Base-by-base conservation (phyloP, 2,888 invertebrate species). In the Heliconius erato region DNA sequence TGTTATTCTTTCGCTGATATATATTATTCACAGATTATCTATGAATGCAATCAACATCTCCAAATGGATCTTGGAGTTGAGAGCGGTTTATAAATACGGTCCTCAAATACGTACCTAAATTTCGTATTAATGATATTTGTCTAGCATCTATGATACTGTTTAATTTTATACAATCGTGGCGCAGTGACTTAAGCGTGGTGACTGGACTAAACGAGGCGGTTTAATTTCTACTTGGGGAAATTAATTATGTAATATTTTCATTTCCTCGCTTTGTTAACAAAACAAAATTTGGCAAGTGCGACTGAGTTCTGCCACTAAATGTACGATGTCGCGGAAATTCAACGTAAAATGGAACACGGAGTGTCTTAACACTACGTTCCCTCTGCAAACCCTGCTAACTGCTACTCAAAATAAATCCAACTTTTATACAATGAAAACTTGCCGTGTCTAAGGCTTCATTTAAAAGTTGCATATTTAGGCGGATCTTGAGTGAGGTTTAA, bases 391-490 rank as follows among this genome's bases (percentile, higher is more conserved):
- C 1, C n/a, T 9, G 4, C 63, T n/a, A 11, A 63, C 63, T 63
- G 63, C n/a, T 11, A 67, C 67, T 67, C 7, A 67, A 2, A 68
- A 14, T 35, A 3, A 28, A 54, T 68, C 63, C 71, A 40, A 23
- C 6, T 63, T 54, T 28, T 12, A 12, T 54, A 74, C 82, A 91
- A 88, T 92, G 95, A 88, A 91, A 91, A 79, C 65, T 40, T 40
- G 19, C 87, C 76, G 68, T 85, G 85, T 91, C 91, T 93, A 92
- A 94, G 94, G 93, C 93, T 94, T 94, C 95, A 94, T 95, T 95
- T 95, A 95, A 95, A 95, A 94, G 94, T 94, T 94, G 94, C 94
- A 95, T 95, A 95, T 94, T 94, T 93, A 94, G 94, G 90, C 90
- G 90, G 89, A 91, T 91, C 90, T 90, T 89, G 91, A 91, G 91